These are phyloP conservation scores for Melanostoma mellinum DNA, from an alignment of 2,888 invertebrate species.

Conservation along the genomic window DNA sequence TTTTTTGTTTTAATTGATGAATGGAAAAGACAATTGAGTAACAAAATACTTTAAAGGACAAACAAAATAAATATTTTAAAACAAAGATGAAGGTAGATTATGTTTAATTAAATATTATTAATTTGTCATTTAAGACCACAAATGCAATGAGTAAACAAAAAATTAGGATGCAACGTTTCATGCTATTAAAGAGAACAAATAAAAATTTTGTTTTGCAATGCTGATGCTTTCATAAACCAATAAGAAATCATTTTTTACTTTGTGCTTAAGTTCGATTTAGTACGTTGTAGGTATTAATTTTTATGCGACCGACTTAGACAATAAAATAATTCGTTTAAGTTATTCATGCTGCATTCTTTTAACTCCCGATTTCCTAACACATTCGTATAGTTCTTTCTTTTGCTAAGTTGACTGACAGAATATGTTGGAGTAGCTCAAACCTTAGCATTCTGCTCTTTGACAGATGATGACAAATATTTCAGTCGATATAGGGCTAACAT, in stretches of 20 bases:
- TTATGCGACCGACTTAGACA: too few relatives aligned
- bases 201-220: slow-evolving; percentile 9
- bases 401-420: too few relatives aligned
- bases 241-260: slow-evolving; percentile 44
- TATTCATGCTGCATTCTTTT: too few relatives aligned
- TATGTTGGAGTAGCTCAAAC: too few relatives aligned
- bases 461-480: too few relatives aligned
- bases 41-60: slow-evolving; percentile 44
- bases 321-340: too few relatives aligned
- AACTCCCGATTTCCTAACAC: too few relatives aligned
- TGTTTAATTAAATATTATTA: slow-evolving; percentile 15
- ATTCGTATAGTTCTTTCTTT: too few relatives aligned
- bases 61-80: slow-evolving; percentile 29
- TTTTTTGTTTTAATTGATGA: background rate
- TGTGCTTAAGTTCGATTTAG: background rate
- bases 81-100: background rate
- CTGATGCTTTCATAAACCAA: slow-evolving; percentile 28
- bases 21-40: slow-evolving; percentile 32
- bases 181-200: slow-evolving; percentile 30
- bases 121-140: slow-evolving; percentile 52
- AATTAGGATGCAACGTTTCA: slow-evolving; percentile 27
- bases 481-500: too few relatives aligned
- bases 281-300: background rate
- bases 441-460: too few relatives aligned
- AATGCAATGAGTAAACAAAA: slow-evolving; percentile 43